Evolutionary conservation across 2,797 vertebrate genomes (phyloP), one percentile per base, ranked within the genome.

Genomic region (Sebastes cheni): DNA sequence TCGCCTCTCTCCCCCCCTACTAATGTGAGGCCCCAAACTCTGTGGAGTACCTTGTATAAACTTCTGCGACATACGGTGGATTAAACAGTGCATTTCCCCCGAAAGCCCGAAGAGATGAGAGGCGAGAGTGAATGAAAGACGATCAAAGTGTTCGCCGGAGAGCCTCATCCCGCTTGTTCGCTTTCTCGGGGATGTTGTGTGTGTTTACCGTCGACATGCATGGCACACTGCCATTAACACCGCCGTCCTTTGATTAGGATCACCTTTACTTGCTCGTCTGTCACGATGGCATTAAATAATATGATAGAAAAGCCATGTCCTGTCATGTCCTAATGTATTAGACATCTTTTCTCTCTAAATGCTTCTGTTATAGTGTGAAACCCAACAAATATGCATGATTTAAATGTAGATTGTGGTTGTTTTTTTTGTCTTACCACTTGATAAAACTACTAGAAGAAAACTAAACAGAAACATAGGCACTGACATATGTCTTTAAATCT

Each of bases 1-100:
- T 18, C 75, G 50, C 77, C 73, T 46, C 42, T 46, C 86, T 55
- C 73, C 75, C 84, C 80, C 75, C 80, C 61, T 60, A 73, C 79
- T 92, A 88, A 91, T 84, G 90, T 70, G 80, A 87, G 80, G 82
- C 88, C 82, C 85, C 64, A 91, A 95, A 94, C 91, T 93, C 90
- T 67, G 72, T 34, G 64, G 84, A 90, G 88, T 85, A 91, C 90
- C 89, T 91, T 89, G 88, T 77, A 88, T 81, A 90, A 91, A 93
- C 92, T 91, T 91, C 74, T 88, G 85, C 75, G 30, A 84, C 91
- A 93, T 87, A 83, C 80, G 72, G 80, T 20, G 67, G 89, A 92
- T 91, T 91, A 93, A 90, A 91, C 81, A 75, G 60, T 54, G 73
- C 68, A 68, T 89, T 91, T 82, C 78, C 86, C 46, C 83, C 68